Evolutionary conservation across 2,113 vertebrate genomes (phyloP), one percentile per base, ranked within the genome.

Genomic region (Axis porcinus): DNA sequence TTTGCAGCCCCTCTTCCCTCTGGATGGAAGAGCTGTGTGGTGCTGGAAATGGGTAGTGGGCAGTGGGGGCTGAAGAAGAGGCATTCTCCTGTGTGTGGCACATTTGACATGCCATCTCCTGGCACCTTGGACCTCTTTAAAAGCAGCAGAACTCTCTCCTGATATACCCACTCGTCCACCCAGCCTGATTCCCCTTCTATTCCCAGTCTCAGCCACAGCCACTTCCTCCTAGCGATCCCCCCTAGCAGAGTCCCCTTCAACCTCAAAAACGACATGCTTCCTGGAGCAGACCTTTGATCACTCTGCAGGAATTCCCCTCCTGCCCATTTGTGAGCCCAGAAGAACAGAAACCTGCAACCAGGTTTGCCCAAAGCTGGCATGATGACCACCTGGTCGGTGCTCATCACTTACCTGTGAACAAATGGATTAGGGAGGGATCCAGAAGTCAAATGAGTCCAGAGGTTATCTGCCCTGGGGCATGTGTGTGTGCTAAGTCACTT

Each of bases 81-180:
- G 13, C 3, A 7, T 11, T 57, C 52, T 52, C 27, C 52, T 2
- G 21, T 62, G 43, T 3, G 0, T 11, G 2, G n/a, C 5, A 21
- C 52, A 50, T 3, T 0, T 5, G 3, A 16, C 2, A 0, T 7
- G 3, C n/a, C 7, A 13, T 58, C 74, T 55, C 52, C 13, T 55
- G 21, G 33, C 52, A 79, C n/a, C 2, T 0, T 6, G 16, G 17
- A 7, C 16, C 81, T 74, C 57, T 21, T 3, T 1, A 33, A 14
- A 23, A 88, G 33, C 40, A 70, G 62, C 2, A 3, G 84, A 52
- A n/a, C 4, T 33, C 62, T 70, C 30, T 40, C 13, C 86, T 55
- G 55, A 54, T 25, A 33, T 13, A 47, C 40, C 23, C 33, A 36
- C 55, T 54, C 45, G 14, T 23, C 78, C 52, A 55, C 12, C 76